phyloP scores from a whole-genome alignment of 2,888 invertebrate genomes.

The Protophormia terraenovae region DNA sequence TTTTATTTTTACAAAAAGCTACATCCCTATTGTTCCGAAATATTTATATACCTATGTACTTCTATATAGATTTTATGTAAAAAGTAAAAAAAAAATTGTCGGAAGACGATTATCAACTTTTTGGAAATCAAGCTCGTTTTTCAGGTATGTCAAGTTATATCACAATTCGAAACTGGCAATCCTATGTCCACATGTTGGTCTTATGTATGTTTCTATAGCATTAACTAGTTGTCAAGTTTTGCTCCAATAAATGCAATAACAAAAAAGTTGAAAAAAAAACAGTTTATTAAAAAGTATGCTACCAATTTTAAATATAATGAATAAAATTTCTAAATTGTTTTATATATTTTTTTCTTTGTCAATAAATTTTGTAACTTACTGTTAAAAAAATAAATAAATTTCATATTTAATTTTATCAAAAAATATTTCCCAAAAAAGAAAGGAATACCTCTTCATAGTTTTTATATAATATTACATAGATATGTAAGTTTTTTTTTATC shows the following conservation, averaged over 20 bases:
- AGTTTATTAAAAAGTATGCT: background rate
- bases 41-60: too few species aligned
- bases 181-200: constrained; percentile 2
- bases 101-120: too few species aligned
- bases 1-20: too few species aligned
- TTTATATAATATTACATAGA: constrained; percentile 22
- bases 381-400: background rate
- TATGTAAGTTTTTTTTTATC: background rate
- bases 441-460: constrained; percentile 3
- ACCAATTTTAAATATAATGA: too few species aligned
- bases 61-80: too few species aligned
- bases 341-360: background rate
- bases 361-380: background rate
- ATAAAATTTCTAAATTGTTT: background rate
- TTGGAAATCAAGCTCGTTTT: too few species aligned
- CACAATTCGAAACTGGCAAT: too few species aligned
- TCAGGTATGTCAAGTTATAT: too few species aligned
- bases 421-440: background rate
- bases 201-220: background rate
- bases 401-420: background rate
- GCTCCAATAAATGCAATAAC: too few species aligned
- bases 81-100: too few species aligned
- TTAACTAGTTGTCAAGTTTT: background rate
- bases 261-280: too few species aligned
- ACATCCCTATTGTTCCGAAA: too few species aligned